A percentile compares a stretch with the other conserved stretches of the same genome.
Evolutionary conservation across 2,888 invertebrate genomes (phyloP).

Genomic region (Eupithecia subfuscata): DNA sequence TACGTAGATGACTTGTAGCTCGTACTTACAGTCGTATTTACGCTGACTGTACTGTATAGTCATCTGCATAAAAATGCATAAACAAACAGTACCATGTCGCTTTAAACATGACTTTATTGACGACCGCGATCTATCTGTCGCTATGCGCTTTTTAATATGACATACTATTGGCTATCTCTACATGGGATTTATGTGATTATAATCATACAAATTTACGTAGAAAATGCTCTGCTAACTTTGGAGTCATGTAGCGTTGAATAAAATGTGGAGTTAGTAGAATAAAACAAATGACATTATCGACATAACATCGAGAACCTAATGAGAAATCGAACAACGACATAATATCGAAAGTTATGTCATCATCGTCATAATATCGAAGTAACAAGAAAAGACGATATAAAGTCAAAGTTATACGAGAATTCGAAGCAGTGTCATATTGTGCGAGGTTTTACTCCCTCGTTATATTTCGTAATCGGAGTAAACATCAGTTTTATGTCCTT

Average conservation of each 20-base stretch:
- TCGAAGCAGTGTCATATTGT: slow-evolving; percentile 17
- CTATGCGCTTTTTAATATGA: too few species aligned
- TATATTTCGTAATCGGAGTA: slow-evolving; percentile 50
- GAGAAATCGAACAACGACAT: slow-evolving; percentile 4
- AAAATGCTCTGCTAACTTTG: too few species aligned
- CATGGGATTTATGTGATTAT: too few species aligned
- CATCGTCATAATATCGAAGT: slow-evolving; percentile 13
- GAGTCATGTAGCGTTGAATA: background rate
- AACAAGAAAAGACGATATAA: background rate
- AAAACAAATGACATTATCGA: background rate
- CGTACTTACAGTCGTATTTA: too few species aligned
- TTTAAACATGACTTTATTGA: too few species aligned
- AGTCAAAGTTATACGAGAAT: background rate
- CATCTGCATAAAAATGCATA: too few species aligned
- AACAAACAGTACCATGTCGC: too few species aligned
- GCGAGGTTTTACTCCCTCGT: slow-evolving; percentile 31
- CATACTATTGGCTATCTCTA: too few species aligned
- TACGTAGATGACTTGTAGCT: too few species aligned
- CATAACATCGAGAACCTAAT: background rate
- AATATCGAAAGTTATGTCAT: slow-evolving; percentile 4
- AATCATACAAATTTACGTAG: too few species aligned
- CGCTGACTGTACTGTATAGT: too few species aligned
- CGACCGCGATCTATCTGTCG: too few species aligned
- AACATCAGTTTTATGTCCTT: slow-evolving; percentile 43
- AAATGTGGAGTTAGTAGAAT: background rate